A percentile compares a stretch with the other conserved stretches of the same genome.
These are phyloP conservation scores for Nymphalis io DNA, from an alignment of 1,140 invertebrate genomes.

Conservation along the genomic window DNA sequence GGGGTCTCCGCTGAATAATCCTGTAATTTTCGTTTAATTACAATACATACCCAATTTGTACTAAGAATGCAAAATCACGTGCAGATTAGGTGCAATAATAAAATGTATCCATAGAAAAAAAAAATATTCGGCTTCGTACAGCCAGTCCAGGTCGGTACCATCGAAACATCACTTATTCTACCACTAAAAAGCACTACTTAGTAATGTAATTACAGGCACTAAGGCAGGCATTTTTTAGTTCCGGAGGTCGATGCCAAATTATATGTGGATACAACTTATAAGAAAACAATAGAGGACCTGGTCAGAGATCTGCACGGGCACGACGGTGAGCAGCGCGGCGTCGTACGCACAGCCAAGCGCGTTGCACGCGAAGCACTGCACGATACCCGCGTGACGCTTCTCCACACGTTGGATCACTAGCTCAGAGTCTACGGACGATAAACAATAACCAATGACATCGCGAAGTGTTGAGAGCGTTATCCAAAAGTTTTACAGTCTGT, in stretches of 20 bases:
- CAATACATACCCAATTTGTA: not conserved
- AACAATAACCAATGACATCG: not conserved
- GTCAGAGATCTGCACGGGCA: constrained; percentile 86
- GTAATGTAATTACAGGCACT: too few relatives aligned
- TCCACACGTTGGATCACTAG: constrained; percentile 86
- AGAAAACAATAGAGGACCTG: constrained; percentile 28
- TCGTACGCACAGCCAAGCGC: constrained; percentile 86
- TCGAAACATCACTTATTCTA: too few relatives aligned
- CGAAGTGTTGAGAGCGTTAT: not conserved
- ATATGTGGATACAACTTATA: not conserved
- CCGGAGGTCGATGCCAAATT: too few relatives aligned
- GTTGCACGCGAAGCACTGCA: constrained; percentile 94
- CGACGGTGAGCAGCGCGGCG: constrained; percentile 85
- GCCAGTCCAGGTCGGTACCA: too few relatives aligned
- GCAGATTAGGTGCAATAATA: too few relatives aligned
- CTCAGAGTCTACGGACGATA: constrained; percentile 73
- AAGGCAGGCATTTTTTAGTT: too few relatives aligned
- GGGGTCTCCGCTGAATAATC: constrained; percentile 61
- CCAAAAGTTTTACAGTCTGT: not conserved
- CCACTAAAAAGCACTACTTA: too few relatives aligned
- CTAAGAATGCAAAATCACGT: too few relatives aligned
- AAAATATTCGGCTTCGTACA: too few relatives aligned
- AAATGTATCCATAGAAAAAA: too few relatives aligned
- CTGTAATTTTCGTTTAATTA: constrained; percentile 37
- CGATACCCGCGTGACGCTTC: constrained; percentile 91